Base-by-base conservation (phyloP, 2,888 invertebrate species). In the Therioaphis trifolii region DNA sequence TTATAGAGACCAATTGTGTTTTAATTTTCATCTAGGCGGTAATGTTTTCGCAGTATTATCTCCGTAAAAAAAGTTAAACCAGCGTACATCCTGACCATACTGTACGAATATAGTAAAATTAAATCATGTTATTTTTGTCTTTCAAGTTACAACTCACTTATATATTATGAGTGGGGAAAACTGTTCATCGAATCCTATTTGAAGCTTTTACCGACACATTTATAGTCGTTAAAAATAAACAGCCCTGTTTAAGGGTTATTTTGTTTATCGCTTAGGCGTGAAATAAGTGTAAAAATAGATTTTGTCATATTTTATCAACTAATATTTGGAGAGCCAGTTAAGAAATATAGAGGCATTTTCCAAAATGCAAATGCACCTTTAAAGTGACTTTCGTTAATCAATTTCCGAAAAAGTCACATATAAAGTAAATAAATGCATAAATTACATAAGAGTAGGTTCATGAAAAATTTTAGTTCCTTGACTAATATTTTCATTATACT, bases 251-350 rank as follows among this genome's bases (percentile, higher is more conserved):
- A 63, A 63, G 76, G 76, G 76, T 76, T 43, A 43, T 46, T 63
- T n/a, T 7, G 5, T 24, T 43, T 15, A 14, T 0, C 29, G 76
- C n/a, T 43, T 27, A 27, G 76, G 76, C 61, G 76, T 63, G 46
- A 29, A 61, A 63, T 43, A 4, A 9, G 76, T 24, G n/a, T 76
- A 76, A 76, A 76, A 76, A 76, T 76, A 63, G 43, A 76, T n/a
- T 27, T 27, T 24, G 46, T 43, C 24, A 24, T n/a, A 55, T 55
- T 9, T 35, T 7, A 7, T 35, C 35, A 35, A n/a, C n/a, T n/a
- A n/a, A n/a, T n/a, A n/a, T n/a, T n/a, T n/a, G n/a, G n/a, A n/a
- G n/a, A n/a, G n/a, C n/a, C n/a, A n/a, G n/a, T n/a, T n/a, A n/a
- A n/a, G n/a, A n/a, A n/a, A n/a, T n/a, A n/a, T n/a, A n/a, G n/a